Evolutionary conservation across 2,797 vertebrate genomes (phyloP), one percentile per base, ranked within the genome.

Genomic region (Melanotaenia parkinsoni): DNA sequence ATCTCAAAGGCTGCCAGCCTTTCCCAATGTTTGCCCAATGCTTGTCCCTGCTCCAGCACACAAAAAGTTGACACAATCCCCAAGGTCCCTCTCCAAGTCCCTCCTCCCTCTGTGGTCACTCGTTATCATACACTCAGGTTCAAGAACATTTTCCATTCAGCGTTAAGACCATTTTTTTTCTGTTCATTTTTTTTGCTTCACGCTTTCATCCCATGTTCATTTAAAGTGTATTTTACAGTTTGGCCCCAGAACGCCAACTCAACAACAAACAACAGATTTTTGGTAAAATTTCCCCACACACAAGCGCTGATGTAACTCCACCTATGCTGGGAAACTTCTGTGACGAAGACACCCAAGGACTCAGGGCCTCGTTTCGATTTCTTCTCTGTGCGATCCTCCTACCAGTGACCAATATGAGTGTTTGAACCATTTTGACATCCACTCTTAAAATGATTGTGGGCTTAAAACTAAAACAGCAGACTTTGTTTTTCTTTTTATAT

Each of bases 11-110:
- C 91, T 88, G 90, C 87, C 87, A 91, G 91, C 54, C 92, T 93
- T 93, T 93, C 91, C 90, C 91, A 93, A 93, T 93, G 91, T 92
- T 93, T 93, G 86, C 84, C 89, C 77, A 93, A 92, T 85, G 87
- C 86, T 91, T 92, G 91, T 93, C 89, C 89, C 88, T 81, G 89
- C 83, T 88, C 86, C 85, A 72, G 89, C 92, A 93, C 91, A 91
- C 87, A 91, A 93, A 93, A 93, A 88, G 82, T 93, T 92, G 92
- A 93, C 92, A 91, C 77, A 54, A 86, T 86, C 92, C 91, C 87
- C 92, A 92, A 93, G 90, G 92, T 91, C 91, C 83, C 87, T 86
- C 77, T 76, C 74, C 61, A 60, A 77, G 74, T 72, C 89, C 87
- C 84, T 72, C 90, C 87, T 87, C 82, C 86, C 72, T 72, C 67